A percentile compares a stretch with the other conserved stretches of the same genome.
phyloP scores from a whole-genome alignment of 1,140 invertebrate species.

The Muscidifurax raptorellus region DNA sequence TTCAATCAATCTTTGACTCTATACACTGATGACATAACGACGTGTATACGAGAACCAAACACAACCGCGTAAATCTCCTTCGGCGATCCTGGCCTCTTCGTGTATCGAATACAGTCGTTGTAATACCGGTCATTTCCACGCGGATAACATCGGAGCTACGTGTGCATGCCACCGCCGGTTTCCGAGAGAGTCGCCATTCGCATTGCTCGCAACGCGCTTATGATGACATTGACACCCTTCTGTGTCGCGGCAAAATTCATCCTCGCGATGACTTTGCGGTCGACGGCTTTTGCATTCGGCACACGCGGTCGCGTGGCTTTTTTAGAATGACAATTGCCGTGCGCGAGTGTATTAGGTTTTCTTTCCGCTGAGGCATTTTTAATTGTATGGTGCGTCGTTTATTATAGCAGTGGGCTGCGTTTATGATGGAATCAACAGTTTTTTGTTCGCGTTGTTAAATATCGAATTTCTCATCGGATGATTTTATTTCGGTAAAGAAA shows the following conservation, averaged over 20 bases:
- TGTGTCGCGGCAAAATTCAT: constrained; percentile 16
- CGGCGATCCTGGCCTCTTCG: neutral
- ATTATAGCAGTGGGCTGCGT: no score
- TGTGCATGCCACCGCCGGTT: neutral
- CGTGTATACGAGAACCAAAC: no score
- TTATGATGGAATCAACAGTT: no score
- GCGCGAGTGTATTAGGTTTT: neutral
- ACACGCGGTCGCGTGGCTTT: neutral
- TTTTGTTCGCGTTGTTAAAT: no score
- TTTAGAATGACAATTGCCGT: neutral
- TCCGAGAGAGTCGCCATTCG: constrained; percentile 32
- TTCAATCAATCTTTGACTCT: no score
- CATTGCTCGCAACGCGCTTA: constrained; percentile 51
- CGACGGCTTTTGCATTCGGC: constrained; percentile 14
- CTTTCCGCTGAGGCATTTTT: neutral
- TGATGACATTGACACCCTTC: constrained; percentile 49
- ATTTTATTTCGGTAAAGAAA: neutral
- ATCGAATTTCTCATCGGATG: neutral
- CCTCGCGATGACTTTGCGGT: constrained; percentile 8
- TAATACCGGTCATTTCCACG: neutral
- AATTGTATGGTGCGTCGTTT: neutral
- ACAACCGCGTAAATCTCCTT: neutral
- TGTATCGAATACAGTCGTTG: neutral
- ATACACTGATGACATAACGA: no score
- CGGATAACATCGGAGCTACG: constrained; percentile 27